Evolutionary conservation across 2,888 invertebrate species (phyloP).

Genomic region (Drosophila atroscutellata): DNA sequence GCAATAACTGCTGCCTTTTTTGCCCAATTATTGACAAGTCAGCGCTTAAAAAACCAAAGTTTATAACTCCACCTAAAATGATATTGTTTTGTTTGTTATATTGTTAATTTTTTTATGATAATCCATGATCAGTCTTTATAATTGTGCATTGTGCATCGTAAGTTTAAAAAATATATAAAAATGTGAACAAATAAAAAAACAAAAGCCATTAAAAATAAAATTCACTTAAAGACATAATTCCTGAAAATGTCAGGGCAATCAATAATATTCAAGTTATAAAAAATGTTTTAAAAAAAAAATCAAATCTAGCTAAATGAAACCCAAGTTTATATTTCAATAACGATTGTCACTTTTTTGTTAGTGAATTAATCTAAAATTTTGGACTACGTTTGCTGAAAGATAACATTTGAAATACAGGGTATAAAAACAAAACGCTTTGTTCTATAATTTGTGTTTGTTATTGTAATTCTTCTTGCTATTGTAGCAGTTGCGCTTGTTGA

Average conservation of each 20-base stretch:
- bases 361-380: not conserved
- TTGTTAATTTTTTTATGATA: not conserved
- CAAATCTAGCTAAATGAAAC: not conserved
- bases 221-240: not conserved
- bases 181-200: not conserved
- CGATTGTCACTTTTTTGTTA: not conserved
- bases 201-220: not conserved
- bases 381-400: not conserved
- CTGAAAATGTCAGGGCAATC: not conserved
- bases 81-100: not conserved
- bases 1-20: not conserved
- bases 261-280: not conserved
- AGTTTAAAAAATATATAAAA: not conserved
- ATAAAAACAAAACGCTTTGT: slow-evolving; percentile 33
- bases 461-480: slow-evolving; percentile 10
- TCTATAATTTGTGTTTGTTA: slow-evolving; percentile 28
- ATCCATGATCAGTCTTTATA: not conserved
- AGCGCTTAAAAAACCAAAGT: not conserved
- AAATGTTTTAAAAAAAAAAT: not conserved
- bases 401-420: slow-evolving; percentile 3
- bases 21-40: not conserved
- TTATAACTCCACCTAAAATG: not conserved
- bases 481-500: slow-evolving; percentile 30
- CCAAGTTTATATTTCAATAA: not conserved
- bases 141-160: not conserved